These are phyloP conservation scores for Tethea ocularis DNA, from an alignment of 2,888 invertebrate species.

Conservation along the genomic window DNA sequence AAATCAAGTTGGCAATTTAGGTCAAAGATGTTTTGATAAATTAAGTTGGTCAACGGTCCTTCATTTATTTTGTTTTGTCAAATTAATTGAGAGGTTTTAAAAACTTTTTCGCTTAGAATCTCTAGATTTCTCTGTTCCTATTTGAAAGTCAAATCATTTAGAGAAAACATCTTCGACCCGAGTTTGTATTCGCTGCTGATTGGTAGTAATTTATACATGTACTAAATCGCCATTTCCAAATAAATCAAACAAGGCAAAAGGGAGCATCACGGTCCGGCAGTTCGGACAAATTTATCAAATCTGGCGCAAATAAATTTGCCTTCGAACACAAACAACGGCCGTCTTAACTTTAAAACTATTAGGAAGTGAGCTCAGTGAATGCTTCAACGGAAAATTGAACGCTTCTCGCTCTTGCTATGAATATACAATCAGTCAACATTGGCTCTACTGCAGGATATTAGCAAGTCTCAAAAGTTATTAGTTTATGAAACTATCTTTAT, in stretches of 20 bases:
- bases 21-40: not conserved
- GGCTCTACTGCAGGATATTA: not conserved
- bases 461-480: not conserved
- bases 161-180: not conserved
- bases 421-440: not conserved
- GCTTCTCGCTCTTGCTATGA: not conserved
- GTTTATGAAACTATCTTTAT: not conserved
- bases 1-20: not conserved
- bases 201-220: constrained; percentile 4
- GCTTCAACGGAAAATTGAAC: not conserved
- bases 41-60: not conserved
- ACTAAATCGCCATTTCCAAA: not conserved
- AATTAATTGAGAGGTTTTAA: not conserved
- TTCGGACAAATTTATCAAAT: not conserved
- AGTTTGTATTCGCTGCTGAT: not conserved
- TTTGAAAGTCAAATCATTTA: not conserved
- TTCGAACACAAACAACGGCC: not conserved
- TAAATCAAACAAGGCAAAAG: constrained; percentile 1
- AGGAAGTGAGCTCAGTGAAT: not conserved
- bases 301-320: constrained; percentile 1
- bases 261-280: constrained; percentile 1
- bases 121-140: not conserved
- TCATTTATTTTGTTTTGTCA: not conserved
- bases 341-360: constrained; percentile 5
- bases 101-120: not conserved